phyloP scores from a whole-genome alignment of 2,797 vertebrate species.

The Taeniopygia guttata region DNA sequence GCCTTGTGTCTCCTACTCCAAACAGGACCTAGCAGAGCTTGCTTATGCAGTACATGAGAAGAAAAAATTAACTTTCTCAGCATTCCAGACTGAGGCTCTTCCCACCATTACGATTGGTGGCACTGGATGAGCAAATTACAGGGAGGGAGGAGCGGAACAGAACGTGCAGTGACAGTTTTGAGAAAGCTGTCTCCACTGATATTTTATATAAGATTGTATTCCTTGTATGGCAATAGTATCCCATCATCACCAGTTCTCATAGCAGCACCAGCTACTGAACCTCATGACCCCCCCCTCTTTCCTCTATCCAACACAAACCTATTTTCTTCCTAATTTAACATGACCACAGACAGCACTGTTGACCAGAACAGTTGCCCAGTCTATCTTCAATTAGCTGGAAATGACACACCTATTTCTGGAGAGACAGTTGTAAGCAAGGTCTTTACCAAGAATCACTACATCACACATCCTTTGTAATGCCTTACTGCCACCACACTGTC shows the following conservation, averaged over 20 bases:
- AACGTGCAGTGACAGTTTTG: not conserved
- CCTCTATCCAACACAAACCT: not conserved
- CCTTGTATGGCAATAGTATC: not conserved
- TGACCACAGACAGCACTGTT: accelerated
- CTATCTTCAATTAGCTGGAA: not conserved
- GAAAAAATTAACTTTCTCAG: not conserved
- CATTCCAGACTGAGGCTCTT: not conserved
- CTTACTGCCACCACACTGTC: not conserved
- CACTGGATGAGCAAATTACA: not conserved
- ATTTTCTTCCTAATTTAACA: not conserved
- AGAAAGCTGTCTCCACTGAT: not conserved
- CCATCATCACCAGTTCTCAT: not conserved
- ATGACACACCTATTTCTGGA: not conserved
- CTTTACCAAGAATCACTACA: not conserved
- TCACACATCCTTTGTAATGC: not conserved
- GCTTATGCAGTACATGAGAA: not conserved
- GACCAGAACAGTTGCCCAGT: not conserved
- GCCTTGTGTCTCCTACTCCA: not conserved
- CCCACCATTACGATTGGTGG: not conserved
- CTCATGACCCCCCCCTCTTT: not conserved
- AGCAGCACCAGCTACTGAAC: not conserved
- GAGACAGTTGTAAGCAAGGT: not conserved
- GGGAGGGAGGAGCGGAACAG: not conserved
- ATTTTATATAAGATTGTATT: not conserved
- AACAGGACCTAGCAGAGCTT: not conserved